These are phyloP conservation scores for Isichthys henryi DNA, from an alignment of 2,113 vertebrate genomes.

Conservation along the genomic window DNA sequence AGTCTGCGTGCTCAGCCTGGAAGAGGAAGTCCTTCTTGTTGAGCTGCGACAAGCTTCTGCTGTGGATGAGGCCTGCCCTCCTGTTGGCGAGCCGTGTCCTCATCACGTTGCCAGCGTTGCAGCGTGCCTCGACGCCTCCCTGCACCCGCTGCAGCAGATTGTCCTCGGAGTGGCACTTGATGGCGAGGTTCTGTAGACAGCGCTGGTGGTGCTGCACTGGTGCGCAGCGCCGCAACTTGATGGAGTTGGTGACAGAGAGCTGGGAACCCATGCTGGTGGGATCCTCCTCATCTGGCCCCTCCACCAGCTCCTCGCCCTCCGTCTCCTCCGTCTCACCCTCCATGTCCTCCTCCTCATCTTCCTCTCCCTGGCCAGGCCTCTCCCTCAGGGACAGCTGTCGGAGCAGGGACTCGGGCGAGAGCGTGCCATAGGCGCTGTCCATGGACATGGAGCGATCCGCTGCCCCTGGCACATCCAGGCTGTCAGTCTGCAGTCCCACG, in stretches of 20 bases:
- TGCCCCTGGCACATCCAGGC: slow-evolving; percentile 13
- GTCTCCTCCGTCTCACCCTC: slow-evolving; percentile 42
- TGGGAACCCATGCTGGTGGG: slow-evolving; percentile 41
- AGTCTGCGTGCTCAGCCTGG: slow-evolving; percentile 13
- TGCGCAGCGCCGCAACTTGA: slow-evolving; percentile 65
- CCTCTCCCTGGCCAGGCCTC: slow-evolving; percentile 37
- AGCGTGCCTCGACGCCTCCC: not conserved
- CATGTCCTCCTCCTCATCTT: slow-evolving; percentile 29
- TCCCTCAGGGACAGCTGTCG: slow-evolving; percentile 41
- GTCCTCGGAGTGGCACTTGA: slow-evolving; percentile 82
- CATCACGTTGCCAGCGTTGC: not conserved
- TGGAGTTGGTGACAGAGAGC: slow-evolving; percentile 42
- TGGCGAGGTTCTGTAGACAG: slow-evolving; percentile 47
- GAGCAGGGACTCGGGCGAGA: slow-evolving; percentile 72
- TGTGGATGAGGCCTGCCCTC: slow-evolving; percentile 48
- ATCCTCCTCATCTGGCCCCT: slow-evolving; percentile 16
- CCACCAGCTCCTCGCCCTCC: not conserved
- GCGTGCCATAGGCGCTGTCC: slow-evolving; percentile 89
- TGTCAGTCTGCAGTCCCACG: not conserved
- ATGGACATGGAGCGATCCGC: slow-evolving; percentile 71
- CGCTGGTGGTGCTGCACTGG: slow-evolving; percentile 61
- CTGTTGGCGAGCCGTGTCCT: accelerated
- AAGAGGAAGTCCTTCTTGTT: slow-evolving; percentile 14
- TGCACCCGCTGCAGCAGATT: slow-evolving; percentile 70
- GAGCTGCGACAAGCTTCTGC: slow-evolving; percentile 72